Percentiles rank a stretch among this genome's conserved stretches.
phyloP scores from a whole-genome alignment of 1,140 invertebrate genomes.

The Drosophila bocki region DNA sequence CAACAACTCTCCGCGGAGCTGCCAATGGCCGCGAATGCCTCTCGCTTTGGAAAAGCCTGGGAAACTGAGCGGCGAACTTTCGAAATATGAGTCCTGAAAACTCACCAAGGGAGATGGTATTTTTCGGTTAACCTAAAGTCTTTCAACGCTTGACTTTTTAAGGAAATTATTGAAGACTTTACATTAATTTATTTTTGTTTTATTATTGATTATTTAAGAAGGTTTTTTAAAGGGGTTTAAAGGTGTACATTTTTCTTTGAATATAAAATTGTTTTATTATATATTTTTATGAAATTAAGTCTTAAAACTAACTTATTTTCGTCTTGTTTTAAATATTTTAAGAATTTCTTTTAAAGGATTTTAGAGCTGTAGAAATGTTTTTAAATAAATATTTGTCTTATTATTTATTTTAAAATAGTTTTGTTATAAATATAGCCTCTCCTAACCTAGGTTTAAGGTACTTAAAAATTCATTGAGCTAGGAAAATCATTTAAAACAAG shows the following conservation, averaged over 20 bases:
- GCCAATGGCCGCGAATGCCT: conserved; percentile 28
- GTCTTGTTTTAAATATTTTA: too few species aligned
- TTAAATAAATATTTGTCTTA: too few species aligned
- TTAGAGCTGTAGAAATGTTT: too few species aligned
- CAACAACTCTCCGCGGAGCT: conserved; percentile 49
- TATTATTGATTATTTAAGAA: not conserved
- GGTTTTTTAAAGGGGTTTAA: not conserved
- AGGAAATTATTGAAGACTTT: not conserved
- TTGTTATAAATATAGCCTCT: not conserved
- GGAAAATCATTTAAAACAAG: not conserved
- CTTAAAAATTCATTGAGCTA: too few species aligned
- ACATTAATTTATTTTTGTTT: not conserved
- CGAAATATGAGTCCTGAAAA: conserved; percentile 21
- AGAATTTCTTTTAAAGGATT: too few species aligned
- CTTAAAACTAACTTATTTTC: too few species aligned
- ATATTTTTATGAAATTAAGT: too few species aligned
- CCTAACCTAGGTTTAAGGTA: not conserved
- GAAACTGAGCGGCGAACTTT: conserved; percentile 27
- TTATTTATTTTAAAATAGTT: not conserved
- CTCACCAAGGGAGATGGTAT: conserved; percentile 2
- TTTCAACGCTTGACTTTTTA: conserved; percentile 2
- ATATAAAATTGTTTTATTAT: not conserved
- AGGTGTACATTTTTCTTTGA: not conserved
- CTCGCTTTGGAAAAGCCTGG: conserved; percentile 3
- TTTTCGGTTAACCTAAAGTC: conserved; percentile 29